Percentiles rank a stretch among this genome's conserved stretches.
phyloP scores from a whole-genome alignment of 2,797 vertebrate genomes.

The Propithecus deckenii region DNA sequence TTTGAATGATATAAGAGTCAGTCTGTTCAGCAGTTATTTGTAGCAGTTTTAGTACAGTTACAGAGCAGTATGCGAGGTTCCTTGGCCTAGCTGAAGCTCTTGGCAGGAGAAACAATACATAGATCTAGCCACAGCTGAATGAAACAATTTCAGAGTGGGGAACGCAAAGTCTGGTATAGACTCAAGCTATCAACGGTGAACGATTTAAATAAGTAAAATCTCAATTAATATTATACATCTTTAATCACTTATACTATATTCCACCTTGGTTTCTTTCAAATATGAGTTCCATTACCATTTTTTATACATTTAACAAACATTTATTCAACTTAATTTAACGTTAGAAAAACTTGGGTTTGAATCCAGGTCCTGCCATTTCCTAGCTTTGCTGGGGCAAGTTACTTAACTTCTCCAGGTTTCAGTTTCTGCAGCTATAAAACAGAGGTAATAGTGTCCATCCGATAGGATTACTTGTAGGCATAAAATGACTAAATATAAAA shows the following conservation, averaged over 20 bases:
- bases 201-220: slow-evolving; percentile 51
- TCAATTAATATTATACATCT: slow-evolving; percentile 50
- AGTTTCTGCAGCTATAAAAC: background rate
- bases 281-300: slow-evolving; percentile 13
- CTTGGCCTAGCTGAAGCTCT: slow-evolving; percentile 42
- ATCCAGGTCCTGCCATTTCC: background rate
- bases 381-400: background rate
- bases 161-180: slow-evolving; percentile 28
- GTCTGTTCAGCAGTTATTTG: slow-evolving; percentile 64
- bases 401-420: background rate
- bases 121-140: slow-evolving; percentile 36
- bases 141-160: slow-evolving; percentile 28
- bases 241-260: slow-evolving; percentile 17
- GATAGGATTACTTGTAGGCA: background rate
- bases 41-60: slow-evolving; percentile 62
- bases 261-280: background rate
- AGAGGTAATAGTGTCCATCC: background rate
- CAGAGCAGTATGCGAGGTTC: slow-evolving; percentile 41
- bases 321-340: slow-evolving; percentile 25
- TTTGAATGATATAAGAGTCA: slow-evolving; percentile 70
- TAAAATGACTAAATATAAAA: background rate
- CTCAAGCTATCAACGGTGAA: slow-evolving; percentile 42
- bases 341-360: slow-evolving; percentile 16
- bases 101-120: slow-evolving; percentile 49
- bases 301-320: slow-evolving; percentile 6